Evolutionary conservation across 1,140 invertebrate genomes (phyloP).

Genomic region (Drosophila malerkotliana): DNA sequence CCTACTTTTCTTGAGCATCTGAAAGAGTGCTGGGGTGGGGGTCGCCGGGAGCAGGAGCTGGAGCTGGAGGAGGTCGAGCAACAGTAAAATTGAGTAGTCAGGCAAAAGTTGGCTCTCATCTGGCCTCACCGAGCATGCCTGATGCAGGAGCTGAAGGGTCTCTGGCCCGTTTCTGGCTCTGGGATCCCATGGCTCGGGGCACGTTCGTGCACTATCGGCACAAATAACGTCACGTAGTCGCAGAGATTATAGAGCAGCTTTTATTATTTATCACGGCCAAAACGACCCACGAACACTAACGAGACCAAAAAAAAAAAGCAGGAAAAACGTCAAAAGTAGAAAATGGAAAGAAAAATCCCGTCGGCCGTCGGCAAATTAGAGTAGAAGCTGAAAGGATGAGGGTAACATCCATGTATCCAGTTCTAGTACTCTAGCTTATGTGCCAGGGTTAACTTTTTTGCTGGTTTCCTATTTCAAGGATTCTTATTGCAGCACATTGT

Average conservation of each 20-base stretch:
- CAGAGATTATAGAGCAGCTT: slow-evolving; percentile 84
- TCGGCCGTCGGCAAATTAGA: slow-evolving; percentile 57
- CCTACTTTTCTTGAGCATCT: slow-evolving; percentile 28
- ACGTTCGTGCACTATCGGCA: slow-evolving; percentile 83
- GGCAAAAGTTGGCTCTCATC: slow-evolving; percentile 40
- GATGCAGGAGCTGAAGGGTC: slow-evolving; percentile 33
- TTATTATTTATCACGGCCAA: slow-evolving; percentile 82
- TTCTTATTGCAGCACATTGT: slow-evolving; percentile 82
- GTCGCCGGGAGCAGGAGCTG: background rate
- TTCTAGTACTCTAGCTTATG: slow-evolving; percentile 18
- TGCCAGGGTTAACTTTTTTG: slow-evolving; percentile 18
- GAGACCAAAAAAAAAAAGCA: slow-evolving; percentile 59
- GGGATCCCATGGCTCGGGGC: slow-evolving; percentile 40
- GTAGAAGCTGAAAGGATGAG: background rate
- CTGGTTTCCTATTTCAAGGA: slow-evolving; percentile 61
- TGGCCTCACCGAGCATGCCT: slow-evolving; percentile 63
- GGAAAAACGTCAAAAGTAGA: background rate
- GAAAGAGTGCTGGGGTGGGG: background rate
- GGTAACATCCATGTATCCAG: slow-evolving; percentile 5
- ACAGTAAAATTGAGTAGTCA: slow-evolving; percentile 73
- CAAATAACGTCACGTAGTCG: slow-evolving; percentile 84
- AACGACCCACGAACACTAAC: slow-evolving; percentile 75
- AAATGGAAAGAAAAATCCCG: slow-evolving; percentile 62
- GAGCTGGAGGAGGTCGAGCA: slow-evolving; percentile 31
- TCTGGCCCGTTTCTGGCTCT: background rate